These are phyloP conservation scores for Xanthorhoe designata DNA, from an alignment of 2,888 invertebrate genomes.

Conservation along the genomic window DNA sequence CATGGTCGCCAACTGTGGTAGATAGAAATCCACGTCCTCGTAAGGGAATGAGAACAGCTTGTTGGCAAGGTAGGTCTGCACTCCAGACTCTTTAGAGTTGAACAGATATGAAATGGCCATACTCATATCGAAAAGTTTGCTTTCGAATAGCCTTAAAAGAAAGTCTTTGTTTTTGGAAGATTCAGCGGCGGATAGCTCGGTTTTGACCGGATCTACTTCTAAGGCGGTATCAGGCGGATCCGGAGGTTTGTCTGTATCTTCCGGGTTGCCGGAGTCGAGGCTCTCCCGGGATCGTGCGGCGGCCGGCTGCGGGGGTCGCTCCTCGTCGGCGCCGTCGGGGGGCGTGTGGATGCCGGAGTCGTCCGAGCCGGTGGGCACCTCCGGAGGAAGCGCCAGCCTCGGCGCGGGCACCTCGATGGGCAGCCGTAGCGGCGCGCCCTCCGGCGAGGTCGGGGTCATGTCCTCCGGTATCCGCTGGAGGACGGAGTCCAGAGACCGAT, in stretches of 20 bases:
- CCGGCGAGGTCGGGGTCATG: constrained; percentile 86
- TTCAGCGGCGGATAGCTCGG: constrained; percentile 66
- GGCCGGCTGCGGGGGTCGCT: constrained; percentile 79
- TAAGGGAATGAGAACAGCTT: constrained; percentile 98
- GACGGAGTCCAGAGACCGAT: constrained; percentile 95
- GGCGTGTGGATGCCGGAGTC: constrained; percentile 90
- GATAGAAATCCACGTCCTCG: constrained; percentile 97
- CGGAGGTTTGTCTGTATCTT: constrained; percentile 84
- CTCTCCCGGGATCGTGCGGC: constrained; percentile 90
- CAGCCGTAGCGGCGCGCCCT: constrained; percentile 73
- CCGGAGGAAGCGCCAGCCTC: constrained; percentile 84
- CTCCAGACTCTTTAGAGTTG: constrained; percentile 99
- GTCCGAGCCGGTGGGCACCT: constrained; percentile 88
- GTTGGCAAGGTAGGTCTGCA: constrained; percentile 98
- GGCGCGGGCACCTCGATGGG: constrained; percentile 77
- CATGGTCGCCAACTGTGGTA: constrained; percentile 99
- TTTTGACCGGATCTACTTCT: constrained; percentile 56
- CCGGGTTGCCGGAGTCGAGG: constrained; percentile 89
- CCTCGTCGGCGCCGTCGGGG: constrained; percentile 77
- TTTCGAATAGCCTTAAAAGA: constrained; percentile 96
- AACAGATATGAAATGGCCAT: constrained; percentile 99
- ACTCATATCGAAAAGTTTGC: constrained; percentile 98
- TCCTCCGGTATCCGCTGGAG: constrained; percentile 95
- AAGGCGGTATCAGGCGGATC: constrained; percentile 71
- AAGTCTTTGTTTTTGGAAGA: constrained; percentile 87